Conservation (phyloP, 2,888 invertebrate genomes). For the Iphiclides podalirius region DNA sequence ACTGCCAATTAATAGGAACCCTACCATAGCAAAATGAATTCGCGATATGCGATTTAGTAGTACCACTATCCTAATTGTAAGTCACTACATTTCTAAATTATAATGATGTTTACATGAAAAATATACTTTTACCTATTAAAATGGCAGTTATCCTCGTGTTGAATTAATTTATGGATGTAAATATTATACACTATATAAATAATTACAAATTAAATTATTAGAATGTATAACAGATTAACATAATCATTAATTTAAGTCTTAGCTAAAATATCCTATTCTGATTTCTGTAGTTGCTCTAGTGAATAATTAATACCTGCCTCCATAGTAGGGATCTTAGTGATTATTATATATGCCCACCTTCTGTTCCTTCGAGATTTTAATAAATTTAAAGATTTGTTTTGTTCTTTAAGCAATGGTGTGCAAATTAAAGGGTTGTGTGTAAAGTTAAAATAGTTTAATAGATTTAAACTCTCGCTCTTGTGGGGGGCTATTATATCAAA, state of each 20-base stretch:
- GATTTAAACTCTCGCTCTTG: slow-evolving; percentile 64
- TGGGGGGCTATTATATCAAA: slow-evolving; percentile 50
- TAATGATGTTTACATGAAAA: slow-evolving; percentile 25
- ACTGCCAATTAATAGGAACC: slow-evolving; percentile 61
- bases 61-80: slow-evolving; percentile 11
- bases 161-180: slow-evolving; percentile 64
- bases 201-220: slow-evolving; percentile 73
- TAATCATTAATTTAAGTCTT: slow-evolving; percentile 75
- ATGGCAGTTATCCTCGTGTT: slow-evolving; percentile 64
- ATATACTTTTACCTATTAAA: slow-evolving; percentile 41
- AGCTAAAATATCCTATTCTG: slow-evolving; percentile 66
- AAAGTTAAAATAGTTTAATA: slow-evolving; percentile 77
- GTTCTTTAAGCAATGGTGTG: slow-evolving; percentile 70
- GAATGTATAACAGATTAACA: slow-evolving; percentile 73
- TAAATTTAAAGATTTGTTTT: slow-evolving; percentile 45
- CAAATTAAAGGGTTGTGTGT: slow-evolving; percentile 80
- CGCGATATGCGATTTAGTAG: not conserved
- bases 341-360: slow-evolving; percentile 47
- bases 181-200: slow-evolving; percentile 74
- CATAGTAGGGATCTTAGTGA: slow-evolving; percentile 50
- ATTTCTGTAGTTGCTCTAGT: slow-evolving; percentile 74
- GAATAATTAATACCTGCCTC: slow-evolving; percentile 51
- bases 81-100: slow-evolving; percentile 20
- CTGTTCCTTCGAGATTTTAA: slow-evolving; percentile 44
- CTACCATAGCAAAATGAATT: slow-evolving; percentile 10